Conservation (phyloP, 2,797 vertebrate genomes). For the Aulostomus chinensis region DNA sequence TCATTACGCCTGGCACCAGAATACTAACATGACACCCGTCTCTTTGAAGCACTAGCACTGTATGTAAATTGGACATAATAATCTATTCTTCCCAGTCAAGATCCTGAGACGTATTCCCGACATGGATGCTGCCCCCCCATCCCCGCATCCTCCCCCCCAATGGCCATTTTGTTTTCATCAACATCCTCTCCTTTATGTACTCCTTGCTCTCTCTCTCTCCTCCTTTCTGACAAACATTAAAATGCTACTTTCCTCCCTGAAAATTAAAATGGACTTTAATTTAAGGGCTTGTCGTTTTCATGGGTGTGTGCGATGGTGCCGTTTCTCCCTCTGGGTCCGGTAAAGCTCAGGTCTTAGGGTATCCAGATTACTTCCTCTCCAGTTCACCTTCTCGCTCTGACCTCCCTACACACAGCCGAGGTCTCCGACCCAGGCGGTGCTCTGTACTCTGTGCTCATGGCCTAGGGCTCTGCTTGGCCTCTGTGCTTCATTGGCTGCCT, state of each 20-base stretch:
- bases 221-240: conserved; percentile 8
- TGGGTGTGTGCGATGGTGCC: conserved; percentile 29
- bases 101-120: conserved; percentile 50
- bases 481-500: conserved; percentile 66
- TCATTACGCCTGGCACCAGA: conserved; percentile 76
- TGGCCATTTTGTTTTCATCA: conserved; percentile 37
- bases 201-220: conserved; percentile 2
- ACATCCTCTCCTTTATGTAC: conserved; percentile 10
- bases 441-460: conserved; percentile 68
- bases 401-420: conserved; percentile 54
- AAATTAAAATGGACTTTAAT: conserved; percentile 33
- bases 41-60: conserved; percentile 58
- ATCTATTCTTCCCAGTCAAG: conserved; percentile 62
- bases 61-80: conserved; percentile 73
- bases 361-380: conserved; percentile 62
- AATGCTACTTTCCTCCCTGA: conserved; percentile 19
- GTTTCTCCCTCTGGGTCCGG: conserved; percentile 66
- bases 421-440: conserved; percentile 68
- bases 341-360: conserved; percentile 60
- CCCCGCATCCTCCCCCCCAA: too few species aligned
- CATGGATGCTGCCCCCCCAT: conserved; percentile 24
- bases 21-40: conserved; percentile 73
- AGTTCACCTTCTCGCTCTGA: conserved; percentile 62
- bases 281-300: conserved; percentile 29
- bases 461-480: conserved; percentile 76